phyloP scores from a whole-genome alignment of 2,113 vertebrate genomes.

The Pseudopodoces humilis region DNA sequence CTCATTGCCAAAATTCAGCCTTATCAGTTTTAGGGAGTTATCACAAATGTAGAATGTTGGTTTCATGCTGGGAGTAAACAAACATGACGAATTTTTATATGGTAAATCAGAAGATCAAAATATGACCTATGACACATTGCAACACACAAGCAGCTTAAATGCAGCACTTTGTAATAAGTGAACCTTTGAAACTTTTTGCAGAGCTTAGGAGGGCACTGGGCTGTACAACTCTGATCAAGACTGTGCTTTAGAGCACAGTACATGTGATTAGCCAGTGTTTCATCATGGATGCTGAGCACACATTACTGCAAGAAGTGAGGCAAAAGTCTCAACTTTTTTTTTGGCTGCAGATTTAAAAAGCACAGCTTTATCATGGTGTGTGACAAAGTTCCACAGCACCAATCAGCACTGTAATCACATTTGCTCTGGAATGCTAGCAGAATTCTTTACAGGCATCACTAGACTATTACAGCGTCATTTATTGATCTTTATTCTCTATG shows the following conservation, averaged over 20 bases:
- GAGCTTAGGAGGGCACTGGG: background rate
- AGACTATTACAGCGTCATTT: constrained; percentile 12
- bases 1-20: background rate
- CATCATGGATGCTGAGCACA: background rate
- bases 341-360: background rate
- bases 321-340: background rate
- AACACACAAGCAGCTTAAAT: background rate
- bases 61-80: background rate
- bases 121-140: background rate
- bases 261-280: background rate
- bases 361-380: background rate
- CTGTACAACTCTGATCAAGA: background rate
- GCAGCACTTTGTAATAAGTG: background rate
- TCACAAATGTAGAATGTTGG: background rate
- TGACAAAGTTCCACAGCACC: background rate
- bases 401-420: background rate
- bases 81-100: background rate
- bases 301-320: background rate
- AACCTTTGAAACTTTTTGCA: background rate
- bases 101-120: background rate
- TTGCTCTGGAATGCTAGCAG: constrained; percentile 20
- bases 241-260: background rate
- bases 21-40: background rate
- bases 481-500: constrained; percentile 14
- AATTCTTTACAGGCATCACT: constrained; percentile 31